Evolutionary conservation across 2,797 vertebrate genomes (phyloP), one percentile per base, ranked within the genome.

Genomic region (Anabas testudineus): DNA sequence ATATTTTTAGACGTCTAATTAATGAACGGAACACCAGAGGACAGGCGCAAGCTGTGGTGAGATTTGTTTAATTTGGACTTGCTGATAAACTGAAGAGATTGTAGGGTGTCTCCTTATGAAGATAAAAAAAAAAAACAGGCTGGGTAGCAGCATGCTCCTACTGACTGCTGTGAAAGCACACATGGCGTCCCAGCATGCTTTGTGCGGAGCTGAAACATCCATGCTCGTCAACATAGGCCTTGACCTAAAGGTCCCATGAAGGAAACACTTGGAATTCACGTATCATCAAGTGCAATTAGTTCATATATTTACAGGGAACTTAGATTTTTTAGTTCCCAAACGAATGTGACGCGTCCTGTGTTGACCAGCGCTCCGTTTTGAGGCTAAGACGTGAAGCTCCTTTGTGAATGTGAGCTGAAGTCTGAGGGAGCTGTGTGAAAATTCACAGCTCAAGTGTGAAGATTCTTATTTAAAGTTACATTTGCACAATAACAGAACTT

Each of bases 1-100:
- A 88, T 94, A 94, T 95, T 94, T 95, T 94, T 94, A 93, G 93
- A 91, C 76, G 61, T 92, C 90, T 93, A 93, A 94, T 94, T 95
- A 94, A 92, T 88, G 85, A 87, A 91, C 13, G 34, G 79, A 90
- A 87, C 51, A 82, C 90, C 74, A 64, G 88, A 91, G 89, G 92
- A 92, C 76, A 76, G 88, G 78, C 69, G 12, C 88, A 93, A 90
- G 91, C 91, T 92, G 91, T 87, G 88, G 83, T 67, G 83, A 90
- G 83, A 88, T 92, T 89, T 88, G 79, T 88, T 92, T 90, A 81
- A 90, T 92, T 89, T 90, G 84, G 86, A 84, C 83, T 74, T 21
- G 19, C 81, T 87, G 89, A 87, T 90, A 87, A 89, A 91, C 71
- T 45, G 60, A 37, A 74, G 52, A 84, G 81, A 88, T 79, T 72